Evolutionary conservation across 2,797 vertebrate species (phyloP), one percentile per base, ranked within the genome.

Genomic region (Sebastes dallii): DNA sequence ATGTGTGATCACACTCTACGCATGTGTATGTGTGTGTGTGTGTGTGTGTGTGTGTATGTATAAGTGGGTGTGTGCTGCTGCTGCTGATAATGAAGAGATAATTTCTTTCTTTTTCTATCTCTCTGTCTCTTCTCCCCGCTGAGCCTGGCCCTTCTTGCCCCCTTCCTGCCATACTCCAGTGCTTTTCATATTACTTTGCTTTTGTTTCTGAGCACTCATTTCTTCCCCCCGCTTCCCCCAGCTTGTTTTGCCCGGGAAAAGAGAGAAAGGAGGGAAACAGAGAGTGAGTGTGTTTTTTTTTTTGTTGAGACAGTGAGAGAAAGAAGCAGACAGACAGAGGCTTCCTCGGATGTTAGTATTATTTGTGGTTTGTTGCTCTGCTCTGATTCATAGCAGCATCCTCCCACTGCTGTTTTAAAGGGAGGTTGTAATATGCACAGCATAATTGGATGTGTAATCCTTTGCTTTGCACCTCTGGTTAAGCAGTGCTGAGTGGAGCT

Each of bases 81-180:
- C 42, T 24, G 88, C 80, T 91, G 90, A 91, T 94, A 92, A 92
- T 91, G 84, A 93, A 90, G 81, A 94, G 90, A 95, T 94, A 72
- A 92, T 94, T 91, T 87, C 39, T 60, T 58, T 65, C 24, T 72
- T 64, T 83, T 78, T 75, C 72, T 72, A 42, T 27, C 27, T 59
- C 77, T 77, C 59, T 6, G 27, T 80, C 66, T 86, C 66, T 65
- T 73, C 72, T 68, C 81, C 84, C 13, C 61, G 7, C 72, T 11
- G 70, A 85, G 78, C 59, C 81, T 34, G 62, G 72, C 71, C 79
- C 73, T 75, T 65, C 71, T 80, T 72, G 69, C 71, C 87, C 86
- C 78, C 77, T 80, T 81, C 83, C 84, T 61, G 75, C 77, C 83
- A 91, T 86, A 81, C 89, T 92, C 87, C 87, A 85, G 24, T 88